Conservation (phyloP, 2,113 vertebrate species). For the Erythrocercus mccallii region DNA sequence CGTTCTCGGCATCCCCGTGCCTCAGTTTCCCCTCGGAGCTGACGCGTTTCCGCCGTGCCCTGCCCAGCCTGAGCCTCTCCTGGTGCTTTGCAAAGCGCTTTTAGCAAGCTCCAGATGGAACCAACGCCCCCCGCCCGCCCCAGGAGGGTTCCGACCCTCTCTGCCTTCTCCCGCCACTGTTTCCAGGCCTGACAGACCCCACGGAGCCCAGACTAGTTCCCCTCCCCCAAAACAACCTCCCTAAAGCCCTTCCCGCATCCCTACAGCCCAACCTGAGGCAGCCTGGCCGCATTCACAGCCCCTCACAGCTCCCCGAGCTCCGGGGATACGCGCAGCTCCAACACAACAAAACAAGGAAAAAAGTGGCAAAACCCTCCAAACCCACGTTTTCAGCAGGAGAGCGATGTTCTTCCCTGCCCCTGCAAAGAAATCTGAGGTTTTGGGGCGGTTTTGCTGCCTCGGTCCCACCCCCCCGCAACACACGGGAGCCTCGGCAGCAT, state of each 20-base stretch:
- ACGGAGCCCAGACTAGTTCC: rapidly evolving
- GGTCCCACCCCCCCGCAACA: rapidly evolving
- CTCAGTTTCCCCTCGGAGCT: not conserved
- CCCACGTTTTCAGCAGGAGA: rapidly evolving
- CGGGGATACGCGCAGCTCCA: not conserved
- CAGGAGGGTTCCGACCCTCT: not conserved
- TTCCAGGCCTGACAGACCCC: not conserved
- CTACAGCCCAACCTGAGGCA: not conserved
- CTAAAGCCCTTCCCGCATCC: not conserved
- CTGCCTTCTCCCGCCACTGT: not conserved
- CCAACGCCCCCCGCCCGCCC: not conserved
- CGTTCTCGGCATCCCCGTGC: not conserved
- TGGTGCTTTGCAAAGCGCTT: not conserved
- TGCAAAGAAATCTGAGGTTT: rapidly evolving
- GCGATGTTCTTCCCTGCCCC: not conserved
- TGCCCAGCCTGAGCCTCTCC: rapidly evolving
- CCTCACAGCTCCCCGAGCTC: rapidly evolving
- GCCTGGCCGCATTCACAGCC: not conserved
- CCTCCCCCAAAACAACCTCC: not conserved
- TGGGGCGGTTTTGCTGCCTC: rapidly evolving
- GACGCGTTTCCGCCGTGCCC: not conserved
- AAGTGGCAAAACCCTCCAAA: rapidly evolving
- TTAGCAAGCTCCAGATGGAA: rapidly evolving
- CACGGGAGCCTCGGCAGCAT: rapidly evolving
- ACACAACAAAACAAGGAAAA: rapidly evolving